These are phyloP conservation scores for Saguinus imperator DNA, from an alignment of 2,113 vertebrate species.

Conservation along the genomic window DNA sequence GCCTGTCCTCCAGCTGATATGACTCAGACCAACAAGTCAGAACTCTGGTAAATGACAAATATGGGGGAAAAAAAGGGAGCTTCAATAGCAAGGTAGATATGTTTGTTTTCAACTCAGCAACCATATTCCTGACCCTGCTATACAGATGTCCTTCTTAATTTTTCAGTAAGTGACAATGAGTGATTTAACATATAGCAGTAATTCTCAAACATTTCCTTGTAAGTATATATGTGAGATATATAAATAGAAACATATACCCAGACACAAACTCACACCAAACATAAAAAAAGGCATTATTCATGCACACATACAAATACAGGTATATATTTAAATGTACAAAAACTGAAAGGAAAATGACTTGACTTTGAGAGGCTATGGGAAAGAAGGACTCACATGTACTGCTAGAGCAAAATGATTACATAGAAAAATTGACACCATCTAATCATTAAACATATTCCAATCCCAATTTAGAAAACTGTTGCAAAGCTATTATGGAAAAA, in stretches of 20 bases:
- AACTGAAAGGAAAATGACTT: not conserved
- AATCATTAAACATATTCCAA: not conserved
- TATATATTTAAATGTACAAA: not conserved
- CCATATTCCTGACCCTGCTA: not conserved
- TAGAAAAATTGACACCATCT: not conserved
- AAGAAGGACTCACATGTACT: not conserved
- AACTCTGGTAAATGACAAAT: not conserved
- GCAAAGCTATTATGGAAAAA: not conserved
- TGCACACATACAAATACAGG: not conserved
- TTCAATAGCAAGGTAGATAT: not conserved
- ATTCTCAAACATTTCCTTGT: not conserved
- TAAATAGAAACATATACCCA: not conserved
- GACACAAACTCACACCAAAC: no score
- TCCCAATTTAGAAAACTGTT: not conserved
- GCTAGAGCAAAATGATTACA: not conserved
- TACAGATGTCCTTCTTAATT: not conserved
- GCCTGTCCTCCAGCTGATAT: not conserved
- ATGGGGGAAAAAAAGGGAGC: not conserved
- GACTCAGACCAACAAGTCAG: not conserved
- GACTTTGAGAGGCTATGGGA: not conserved
- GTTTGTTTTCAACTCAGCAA: not conserved
- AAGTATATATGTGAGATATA: not conserved
- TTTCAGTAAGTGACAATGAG: not conserved
- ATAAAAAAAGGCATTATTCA: not conserved
- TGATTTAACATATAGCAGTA: not conserved